A percentile compares a stretch with the other conserved stretches of the same genome.
These are phyloP conservation scores for Intellagama lesueurii DNA, from an alignment of 2,797 vertebrate species.

Conservation along the genomic window DNA sequence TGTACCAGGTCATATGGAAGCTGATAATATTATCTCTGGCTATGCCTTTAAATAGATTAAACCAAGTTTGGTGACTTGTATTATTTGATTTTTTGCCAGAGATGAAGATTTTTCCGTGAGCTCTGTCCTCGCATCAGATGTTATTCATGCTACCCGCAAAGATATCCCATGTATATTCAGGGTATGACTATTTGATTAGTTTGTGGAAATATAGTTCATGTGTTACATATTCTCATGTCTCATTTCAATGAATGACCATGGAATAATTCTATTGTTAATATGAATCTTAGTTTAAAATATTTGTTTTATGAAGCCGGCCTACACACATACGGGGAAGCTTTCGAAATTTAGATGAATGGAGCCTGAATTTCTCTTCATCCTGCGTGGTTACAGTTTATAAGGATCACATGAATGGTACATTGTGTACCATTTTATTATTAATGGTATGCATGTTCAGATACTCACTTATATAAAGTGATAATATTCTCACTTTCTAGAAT, in stretches of 20 bases:
- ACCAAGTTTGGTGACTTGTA: neutral
- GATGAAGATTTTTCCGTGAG: slow-evolving; percentile 96
- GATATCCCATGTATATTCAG: slow-evolving; percentile 97
- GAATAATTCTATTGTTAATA: neutral
- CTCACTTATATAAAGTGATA: neutral
- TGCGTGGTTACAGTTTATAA: slow-evolving; percentile 9
- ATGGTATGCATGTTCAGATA: neutral
- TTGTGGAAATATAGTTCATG: neutral
- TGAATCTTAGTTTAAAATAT: neutral
- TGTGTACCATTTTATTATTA: neutral
- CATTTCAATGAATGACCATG: neutral
- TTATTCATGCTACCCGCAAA: slow-evolving; percentile 95
- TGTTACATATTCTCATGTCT: neutral
- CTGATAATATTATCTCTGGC: neutral
- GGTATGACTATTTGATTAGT: slow-evolving; percentile 74
- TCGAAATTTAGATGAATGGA: neutral
- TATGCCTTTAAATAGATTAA: neutral
- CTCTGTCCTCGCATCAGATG: slow-evolving; percentile 93
- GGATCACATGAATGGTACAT: neutral
- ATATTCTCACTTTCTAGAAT: neutral
- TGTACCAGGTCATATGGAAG: neutral
- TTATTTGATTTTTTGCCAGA: slow-evolving; percentile 76
- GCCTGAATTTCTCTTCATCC: neutral
- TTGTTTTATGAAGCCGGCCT: neutral
- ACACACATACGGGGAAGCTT: neutral